Evolutionary conservation across 1,140 invertebrate genomes (phyloP), one percentile per base, ranked within the genome.

Genomic region (Polyergus mexicanus): DNA sequence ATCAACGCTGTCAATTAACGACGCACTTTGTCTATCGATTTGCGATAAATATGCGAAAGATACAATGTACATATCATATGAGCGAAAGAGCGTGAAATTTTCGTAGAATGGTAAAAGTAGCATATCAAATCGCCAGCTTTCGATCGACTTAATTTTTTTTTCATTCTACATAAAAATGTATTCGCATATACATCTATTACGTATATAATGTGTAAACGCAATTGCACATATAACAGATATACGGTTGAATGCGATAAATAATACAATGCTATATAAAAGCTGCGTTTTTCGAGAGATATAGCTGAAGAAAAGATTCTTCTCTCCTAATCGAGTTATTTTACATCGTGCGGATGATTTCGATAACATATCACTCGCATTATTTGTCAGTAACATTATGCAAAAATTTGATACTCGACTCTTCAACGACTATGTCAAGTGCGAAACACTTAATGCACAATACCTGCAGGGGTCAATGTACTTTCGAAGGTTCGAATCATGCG

Each of bases 391-490:
- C 32, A 32, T 32, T 32, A 32, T 32, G 3, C 3, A 11, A 11
- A 11, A 63, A 41, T 47, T 25, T 11, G 22, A 44, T 35, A 35
- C 11, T 47, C 25, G 8, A n/a, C 16, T 58, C 32, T 35, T 25
- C 44, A 62, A 80, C 72, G 56, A 56, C 66, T 86, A 77, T 66
- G 83, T 60, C 3, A 44, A 44, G 75, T 89, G 65, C 69, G 69
- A 60, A 58, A 38, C 58, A 86, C 85, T 86, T 83, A 51, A 65
- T 88, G 76, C 75, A 85, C 41, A 80, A 71, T 76, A 85, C 76
- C 86, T 87, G 71, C 85, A 90, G 93, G 92, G 93, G 92, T 94
- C 93, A 94, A 94, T 88, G 93, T 93, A 91, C 93, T 93, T 91
- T 93, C 92, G 92, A 93, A 94, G 92, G 92, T 93, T 94, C 89